Evolutionary conservation across 2,888 invertebrate genomes (phyloP), one percentile per base, ranked within the genome.

Genomic region (Apeira syringaria): DNA sequence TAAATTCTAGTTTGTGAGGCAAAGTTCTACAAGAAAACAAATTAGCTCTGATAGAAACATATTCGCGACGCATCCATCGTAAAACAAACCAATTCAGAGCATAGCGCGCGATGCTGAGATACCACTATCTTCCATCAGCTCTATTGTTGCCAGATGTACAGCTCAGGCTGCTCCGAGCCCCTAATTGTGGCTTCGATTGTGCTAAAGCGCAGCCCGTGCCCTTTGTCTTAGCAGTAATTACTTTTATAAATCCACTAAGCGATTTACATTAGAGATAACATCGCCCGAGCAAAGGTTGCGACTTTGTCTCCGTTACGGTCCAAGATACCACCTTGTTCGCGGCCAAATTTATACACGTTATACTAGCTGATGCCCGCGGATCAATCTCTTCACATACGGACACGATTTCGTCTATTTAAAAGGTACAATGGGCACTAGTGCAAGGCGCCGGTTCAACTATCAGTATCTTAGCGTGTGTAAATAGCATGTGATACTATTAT

Each of bases 41-140:
- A 28, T 18, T 7, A 22, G 30, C 5, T 11, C 13, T 17, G 15
- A 42, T 37, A 43, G 31, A 35, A 42, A 26, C 35, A 42, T 47
- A 40, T 29, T 49, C 26, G 34, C 60, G 41, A 56, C 49, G 49
- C 48, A 39, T 33, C 34, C 49, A 43, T 46, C 53, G 53, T 52
- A 71, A 80, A 78, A 74, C 74, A 74, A 80, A 76, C 77, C 74
- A 78, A 82, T 80, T 78, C 77, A 71, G 74, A 71, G 70, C 76
- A 32, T 41, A 29, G 74, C 77, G 67, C 62, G 49, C 59, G 84
- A 85, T 85, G 39, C 58, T 44, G 36, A 45, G 84, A 84, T 84
- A 84, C 49, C 48, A 26, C 55, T 80, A 81, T 81, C 81, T 64
- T 27, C 52, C 65, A 87, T 87, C 87, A 57, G 61, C 53, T 52